A percentile compares a stretch with the other conserved stretches of the same genome.
These are phyloP conservation scores for Pangasius macronema DNA, from an alignment of 2,797 vertebrate species.

Conservation along the genomic window DNA sequence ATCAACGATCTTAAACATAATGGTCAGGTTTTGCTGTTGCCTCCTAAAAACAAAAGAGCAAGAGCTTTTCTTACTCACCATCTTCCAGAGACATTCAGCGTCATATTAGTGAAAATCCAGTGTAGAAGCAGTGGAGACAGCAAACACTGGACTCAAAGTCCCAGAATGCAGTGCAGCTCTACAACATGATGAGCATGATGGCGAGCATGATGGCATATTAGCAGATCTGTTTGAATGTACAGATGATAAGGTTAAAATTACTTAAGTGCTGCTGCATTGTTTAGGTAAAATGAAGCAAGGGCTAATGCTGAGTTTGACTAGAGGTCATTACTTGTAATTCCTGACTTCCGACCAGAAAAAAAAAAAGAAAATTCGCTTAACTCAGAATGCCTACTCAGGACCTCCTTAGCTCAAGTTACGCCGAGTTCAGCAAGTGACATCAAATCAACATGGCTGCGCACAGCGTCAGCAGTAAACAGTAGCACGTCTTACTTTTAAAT, in stretches of 20 bases:
- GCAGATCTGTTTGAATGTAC: neutral
- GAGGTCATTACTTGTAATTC: neutral
- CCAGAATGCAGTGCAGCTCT: neutral
- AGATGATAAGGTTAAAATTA: neutral
- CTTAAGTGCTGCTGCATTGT: neutral
- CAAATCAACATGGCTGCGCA: neutral
- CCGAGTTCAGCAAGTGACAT: neutral
- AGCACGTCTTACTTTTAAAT: neutral
- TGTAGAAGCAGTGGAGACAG: neutral
- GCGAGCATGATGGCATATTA: neutral
- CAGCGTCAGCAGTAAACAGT: neutral
- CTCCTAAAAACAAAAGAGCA: neutral
- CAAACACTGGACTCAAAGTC: neutral
- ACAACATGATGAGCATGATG: no score
- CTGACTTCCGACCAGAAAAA: neutral
- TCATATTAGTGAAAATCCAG: neutral
- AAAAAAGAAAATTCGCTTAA: neutral
- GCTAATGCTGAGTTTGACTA: neutral
- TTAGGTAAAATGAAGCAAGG: neutral
- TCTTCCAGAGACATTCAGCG: neutral
- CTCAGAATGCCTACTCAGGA: neutral
- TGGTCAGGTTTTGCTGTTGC: neutral
- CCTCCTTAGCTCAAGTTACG: neutral
- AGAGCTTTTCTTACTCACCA: neutral
- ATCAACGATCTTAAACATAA: neutral